Conservation (phyloP, 2,113 vertebrate genomes). For the Solenodon paradoxus region DNA sequence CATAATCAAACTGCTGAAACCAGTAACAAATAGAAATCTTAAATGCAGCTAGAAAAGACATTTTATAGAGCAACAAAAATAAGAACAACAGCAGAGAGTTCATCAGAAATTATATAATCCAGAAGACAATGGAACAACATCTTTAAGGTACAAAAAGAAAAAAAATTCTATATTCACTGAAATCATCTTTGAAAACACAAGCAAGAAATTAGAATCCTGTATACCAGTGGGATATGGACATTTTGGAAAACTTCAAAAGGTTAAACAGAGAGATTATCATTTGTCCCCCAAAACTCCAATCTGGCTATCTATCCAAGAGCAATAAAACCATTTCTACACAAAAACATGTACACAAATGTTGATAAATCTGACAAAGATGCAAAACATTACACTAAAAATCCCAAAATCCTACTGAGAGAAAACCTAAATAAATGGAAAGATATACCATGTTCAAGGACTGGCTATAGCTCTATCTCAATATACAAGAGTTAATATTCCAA, state of each 20-base stretch:
- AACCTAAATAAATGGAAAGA: background rate
- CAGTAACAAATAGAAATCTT: background rate
- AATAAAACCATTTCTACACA: background rate
- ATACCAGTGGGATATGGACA: no score
- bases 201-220: background rate
- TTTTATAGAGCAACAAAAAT: background rate
- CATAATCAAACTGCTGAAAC: background rate
- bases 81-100: background rate
- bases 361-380: background rate
- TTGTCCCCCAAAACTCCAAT: background rate
- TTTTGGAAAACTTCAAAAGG: background rate
- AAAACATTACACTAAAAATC: background rate
- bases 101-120: background rate
- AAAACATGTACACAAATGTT: background rate
- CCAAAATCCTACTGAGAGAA: background rate
- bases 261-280: background rate
- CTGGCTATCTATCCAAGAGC: background rate
- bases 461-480: no score
- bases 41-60: background rate
- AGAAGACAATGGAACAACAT: background rate
- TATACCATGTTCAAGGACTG: background rate
- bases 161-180: background rate
- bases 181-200: background rate
- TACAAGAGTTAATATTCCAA: no score
- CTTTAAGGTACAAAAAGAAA: background rate